Base-by-base conservation (phyloP, 2,888 invertebrate genomes). In the Scaptomyza parva region DNA sequence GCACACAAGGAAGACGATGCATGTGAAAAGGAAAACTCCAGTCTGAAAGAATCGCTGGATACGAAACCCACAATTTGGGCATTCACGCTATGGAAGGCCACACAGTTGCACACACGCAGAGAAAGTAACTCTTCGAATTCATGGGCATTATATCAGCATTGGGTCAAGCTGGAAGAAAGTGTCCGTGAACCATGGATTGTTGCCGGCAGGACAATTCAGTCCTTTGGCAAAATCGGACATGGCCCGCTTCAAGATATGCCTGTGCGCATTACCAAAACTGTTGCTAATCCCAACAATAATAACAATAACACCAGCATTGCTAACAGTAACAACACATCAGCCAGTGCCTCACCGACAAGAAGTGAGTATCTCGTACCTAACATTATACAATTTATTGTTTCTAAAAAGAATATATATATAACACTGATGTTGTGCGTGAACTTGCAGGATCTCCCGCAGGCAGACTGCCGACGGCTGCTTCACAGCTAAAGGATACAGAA, bases 21-120 rank as follows among this genome's bases (percentile, higher is more conserved):
- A 0, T 91, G 91, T 12, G 88, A 84, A 44, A 91, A 91, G 39
- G 90, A 91, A 43, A 86, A 89, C 51, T 93, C 94, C 82, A 95
- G 89, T 69, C 77, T 90, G 1, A 89, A 91, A 18, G 91, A 95
- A 84, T 94, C 94, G 88, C 94, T 94, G 89, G 96, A 96, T 90
- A 94, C 94, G 62, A 96, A 96, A 91, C 95, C 96, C 8, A 96
- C 96, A 92, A 95, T 96, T 9, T 96, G 97, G 96, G 96, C 96
- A 37, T 97, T 96, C 88, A 92, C 96, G 4, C 90, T 97, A 40
- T 97, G 96, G 96, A 97, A 97, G 88, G 93, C 93, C 61, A 93
- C 94, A 9, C 94, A 94, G 78, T 86, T 93, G 37, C 80, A 89
- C 70, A 86, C 88, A 17, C 89, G 89, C 26, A 90, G 89, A 47